phyloP scores from a whole-genome alignment of 2,888 invertebrate species.

The Temnothorax ravouxi region DNA sequence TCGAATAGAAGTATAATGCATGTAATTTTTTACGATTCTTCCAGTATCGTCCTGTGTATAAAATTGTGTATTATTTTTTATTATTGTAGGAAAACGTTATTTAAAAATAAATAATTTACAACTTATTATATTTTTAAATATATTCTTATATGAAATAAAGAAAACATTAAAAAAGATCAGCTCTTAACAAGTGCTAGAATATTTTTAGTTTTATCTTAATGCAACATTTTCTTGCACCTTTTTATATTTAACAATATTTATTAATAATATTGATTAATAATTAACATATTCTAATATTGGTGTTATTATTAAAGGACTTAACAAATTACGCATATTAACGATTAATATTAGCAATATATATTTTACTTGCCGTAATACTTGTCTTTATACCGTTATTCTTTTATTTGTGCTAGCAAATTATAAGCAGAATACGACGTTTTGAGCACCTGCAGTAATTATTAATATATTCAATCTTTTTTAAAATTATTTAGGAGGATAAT shows the following conservation, averaged over 20 bases:
- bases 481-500: neutral
- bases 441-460: neutral
- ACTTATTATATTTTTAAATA: neutral
- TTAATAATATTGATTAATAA: too few relatives aligned
- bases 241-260: neutral
- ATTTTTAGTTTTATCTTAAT: neutral
- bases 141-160: neutral
- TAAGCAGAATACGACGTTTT: slow-evolving; percentile 33
- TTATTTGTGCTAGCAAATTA: neutral
- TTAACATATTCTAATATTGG: neutral
- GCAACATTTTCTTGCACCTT: neutral
- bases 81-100: neutral
- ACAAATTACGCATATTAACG: neutral
- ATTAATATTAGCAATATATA: neutral
- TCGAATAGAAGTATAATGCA: neutral
- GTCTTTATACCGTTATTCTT: neutral
- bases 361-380: neutral
- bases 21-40: neutral
- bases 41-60: neutral
- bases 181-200: neutral
- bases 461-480: neutral
- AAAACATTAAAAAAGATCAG: neutral
- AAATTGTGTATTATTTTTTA: neutral
- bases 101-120: neutral
- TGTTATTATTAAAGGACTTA: neutral